A percentile compares a stretch with the other conserved stretches of the same genome.
These are phyloP conservation scores for Plusia festucae DNA, from an alignment of 2,888 invertebrate genomes.

Conservation along the genomic window DNA sequence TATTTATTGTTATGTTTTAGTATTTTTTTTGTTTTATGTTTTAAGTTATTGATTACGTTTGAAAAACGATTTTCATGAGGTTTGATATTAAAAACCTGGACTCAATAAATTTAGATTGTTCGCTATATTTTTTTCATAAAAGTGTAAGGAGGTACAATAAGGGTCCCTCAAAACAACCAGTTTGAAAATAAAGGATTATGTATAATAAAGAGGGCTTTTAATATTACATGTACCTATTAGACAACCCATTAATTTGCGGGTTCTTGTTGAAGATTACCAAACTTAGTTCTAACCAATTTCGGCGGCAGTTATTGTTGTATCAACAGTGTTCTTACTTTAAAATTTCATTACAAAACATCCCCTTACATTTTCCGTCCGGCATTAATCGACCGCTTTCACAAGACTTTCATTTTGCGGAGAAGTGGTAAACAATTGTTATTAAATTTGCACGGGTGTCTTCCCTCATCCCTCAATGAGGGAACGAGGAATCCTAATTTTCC, in stretches of 20 bases:
- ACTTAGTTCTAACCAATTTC: conserved; percentile 35
- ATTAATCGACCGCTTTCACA: conserved; percentile 78
- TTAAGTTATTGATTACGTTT: no score
- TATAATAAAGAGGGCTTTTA: background rate
- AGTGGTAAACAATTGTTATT: conserved; percentile 88
- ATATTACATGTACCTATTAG: conserved; percentile 13
- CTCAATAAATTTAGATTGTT: background rate
- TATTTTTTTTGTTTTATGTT: no score
- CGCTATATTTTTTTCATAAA: background rate
- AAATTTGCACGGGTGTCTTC: conserved; percentile 86
- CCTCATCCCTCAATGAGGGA: conserved; percentile 73
- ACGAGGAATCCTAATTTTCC: conserved; percentile 74
- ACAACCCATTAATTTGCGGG: conserved; percentile 30
- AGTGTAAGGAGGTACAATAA: background rate
- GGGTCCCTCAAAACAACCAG: background rate
- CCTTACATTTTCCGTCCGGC: conserved; percentile 64
- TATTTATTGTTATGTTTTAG: no score
- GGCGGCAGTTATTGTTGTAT: conserved; percentile 36
- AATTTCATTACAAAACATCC: conserved; percentile 59
- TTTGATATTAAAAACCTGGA: no score
- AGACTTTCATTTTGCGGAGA: conserved; percentile 80
- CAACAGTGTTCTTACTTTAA: conserved; percentile 42
- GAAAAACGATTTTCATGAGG: no score
- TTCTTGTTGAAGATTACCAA: conserved; percentile 41
- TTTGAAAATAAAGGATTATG: background rate